phyloP scores from a whole-genome alignment of 92 coral and sea anemone genomes.

The Phenganax marumi region DNA sequence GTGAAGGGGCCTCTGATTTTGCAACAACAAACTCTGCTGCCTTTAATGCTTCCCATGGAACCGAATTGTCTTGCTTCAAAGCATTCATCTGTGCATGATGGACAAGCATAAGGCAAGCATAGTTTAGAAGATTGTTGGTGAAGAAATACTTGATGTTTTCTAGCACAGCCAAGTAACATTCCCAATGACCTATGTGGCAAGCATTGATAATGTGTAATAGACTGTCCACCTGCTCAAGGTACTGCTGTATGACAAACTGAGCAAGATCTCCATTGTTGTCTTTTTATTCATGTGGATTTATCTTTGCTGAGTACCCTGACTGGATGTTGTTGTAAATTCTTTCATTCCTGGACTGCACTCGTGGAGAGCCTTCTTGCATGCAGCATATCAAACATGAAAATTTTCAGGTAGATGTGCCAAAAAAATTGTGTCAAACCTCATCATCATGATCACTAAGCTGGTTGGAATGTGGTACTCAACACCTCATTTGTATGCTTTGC shows the following conservation, averaged over 20 bases:
- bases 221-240: constrained; percentile 20
- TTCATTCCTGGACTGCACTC: constrained; percentile 18
- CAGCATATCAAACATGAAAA: constrained; percentile 1
- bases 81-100: constrained; percentile 1
- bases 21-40: constrained; percentile 46
- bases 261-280: constrained; percentile 16
- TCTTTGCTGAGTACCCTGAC: constrained; percentile 8
- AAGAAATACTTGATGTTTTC: constrained; percentile 16
- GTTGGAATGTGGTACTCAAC: constrained; percentile 48
- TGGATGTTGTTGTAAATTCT: not conserved
- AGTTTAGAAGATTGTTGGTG: constrained; percentile 3
- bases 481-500: constrained; percentile 39
- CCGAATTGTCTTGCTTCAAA: not conserved
- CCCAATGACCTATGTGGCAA: constrained; percentile 11
- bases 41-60: constrained; percentile 12
- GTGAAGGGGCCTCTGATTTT: constrained; percentile 50
- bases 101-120: constrained; percentile 15
- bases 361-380: constrained; percentile 18
- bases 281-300: not conserved
- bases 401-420: constrained; percentile 13
- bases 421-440: constrained; percentile 43
- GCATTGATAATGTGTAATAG: constrained; percentile 1
- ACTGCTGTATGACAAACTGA: constrained; percentile 12
- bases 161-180: constrained; percentile 3
- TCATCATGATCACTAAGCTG: constrained; percentile 39